Conservation (phyloP, 1,140 invertebrate genomes). For the Calliopsis andreniformis region DNA sequence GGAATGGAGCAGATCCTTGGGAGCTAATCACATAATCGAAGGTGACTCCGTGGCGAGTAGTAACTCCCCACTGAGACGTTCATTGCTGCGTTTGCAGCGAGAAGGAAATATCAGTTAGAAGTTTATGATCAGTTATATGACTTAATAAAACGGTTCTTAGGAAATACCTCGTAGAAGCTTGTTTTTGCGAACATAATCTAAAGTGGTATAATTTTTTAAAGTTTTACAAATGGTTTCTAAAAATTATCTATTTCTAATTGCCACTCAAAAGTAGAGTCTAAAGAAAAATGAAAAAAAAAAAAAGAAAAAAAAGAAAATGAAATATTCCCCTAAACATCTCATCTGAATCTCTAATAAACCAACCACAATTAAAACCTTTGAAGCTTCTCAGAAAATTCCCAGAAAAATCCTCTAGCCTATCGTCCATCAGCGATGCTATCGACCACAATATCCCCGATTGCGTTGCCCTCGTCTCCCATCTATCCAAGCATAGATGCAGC, state of each 20-base stretch:
- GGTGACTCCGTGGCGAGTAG: constrained; percentile 2
- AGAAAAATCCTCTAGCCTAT: not conserved
- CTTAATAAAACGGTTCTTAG: not conserved
- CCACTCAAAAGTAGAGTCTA: no score
- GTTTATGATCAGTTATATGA: not conserved
- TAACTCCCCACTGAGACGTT: constrained; percentile 1
- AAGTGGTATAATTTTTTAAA: no score
- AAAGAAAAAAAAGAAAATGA: no score
- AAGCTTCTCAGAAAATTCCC: not conserved
- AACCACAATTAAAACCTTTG: not conserved
- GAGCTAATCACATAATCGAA: constrained; percentile 30
- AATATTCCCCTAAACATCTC: no score
- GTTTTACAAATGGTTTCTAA: not conserved
- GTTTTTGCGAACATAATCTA: not conserved
- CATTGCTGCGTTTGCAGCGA: not conserved
- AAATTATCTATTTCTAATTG: no score
- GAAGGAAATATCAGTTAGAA: constrained; percentile 5
- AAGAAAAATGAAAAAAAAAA: no score
- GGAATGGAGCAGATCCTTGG: constrained; percentile 26
- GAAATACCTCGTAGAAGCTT: not conserved
- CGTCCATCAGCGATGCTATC: constrained; percentile 11
- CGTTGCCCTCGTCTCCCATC: not conserved
- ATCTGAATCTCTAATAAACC: no score
- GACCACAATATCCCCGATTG: not conserved
- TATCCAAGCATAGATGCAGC: no score